Evolutionary conservation across 2,113 vertebrate species (phyloP).

Genomic region (Peromyscus californicus): DNA sequence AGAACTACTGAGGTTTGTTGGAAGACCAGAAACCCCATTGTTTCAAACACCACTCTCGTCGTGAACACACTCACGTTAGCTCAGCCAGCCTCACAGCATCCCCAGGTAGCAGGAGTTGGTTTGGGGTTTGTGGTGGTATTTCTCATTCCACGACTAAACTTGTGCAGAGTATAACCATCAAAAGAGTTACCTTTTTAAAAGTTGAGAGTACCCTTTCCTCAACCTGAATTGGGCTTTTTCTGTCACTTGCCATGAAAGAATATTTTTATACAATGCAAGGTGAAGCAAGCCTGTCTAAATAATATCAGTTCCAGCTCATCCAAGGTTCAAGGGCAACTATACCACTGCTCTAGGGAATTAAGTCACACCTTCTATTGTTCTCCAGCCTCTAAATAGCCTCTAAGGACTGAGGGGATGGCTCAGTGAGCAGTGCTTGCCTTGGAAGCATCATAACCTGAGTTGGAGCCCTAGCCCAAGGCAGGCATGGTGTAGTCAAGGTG

Average conservation of each 20-base stretch:
- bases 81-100: background rate
- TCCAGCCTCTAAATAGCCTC: background rate
- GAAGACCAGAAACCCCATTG: background rate
- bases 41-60: background rate
- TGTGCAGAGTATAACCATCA: background rate
- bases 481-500: background rate
- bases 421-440: background rate
- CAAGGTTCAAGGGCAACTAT: background rate
- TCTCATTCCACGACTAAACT: background rate
- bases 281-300: background rate
- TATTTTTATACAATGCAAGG: background rate
- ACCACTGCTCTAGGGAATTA: background rate
- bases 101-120: too few relatives aligned
- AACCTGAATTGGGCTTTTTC: background rate
- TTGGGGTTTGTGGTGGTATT: background rate
- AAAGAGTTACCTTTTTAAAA: background rate
- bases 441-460: background rate
- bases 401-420: background rate
- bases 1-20: background rate
- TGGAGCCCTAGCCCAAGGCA: background rate
- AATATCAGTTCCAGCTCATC: background rate
- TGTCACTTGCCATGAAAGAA: background rate
- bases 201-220: background rate
- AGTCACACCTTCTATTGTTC: background rate
- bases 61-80: background rate